Evolutionary conservation across 92 coral and sea anemone species (phyloP).

Genomic region (Zoanthus gigantus): DNA sequence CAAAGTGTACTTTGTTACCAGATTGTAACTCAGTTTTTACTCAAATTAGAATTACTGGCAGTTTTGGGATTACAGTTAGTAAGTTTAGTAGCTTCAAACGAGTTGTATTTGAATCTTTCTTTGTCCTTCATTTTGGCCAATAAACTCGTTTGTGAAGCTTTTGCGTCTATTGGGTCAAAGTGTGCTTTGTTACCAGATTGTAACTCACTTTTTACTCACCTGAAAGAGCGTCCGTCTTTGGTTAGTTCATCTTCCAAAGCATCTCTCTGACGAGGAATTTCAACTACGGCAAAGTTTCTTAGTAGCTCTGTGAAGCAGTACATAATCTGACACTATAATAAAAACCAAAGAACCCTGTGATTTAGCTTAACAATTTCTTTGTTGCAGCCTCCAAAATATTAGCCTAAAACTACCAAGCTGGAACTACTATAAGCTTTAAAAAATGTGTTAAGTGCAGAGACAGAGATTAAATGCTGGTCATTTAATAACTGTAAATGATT

Average conservation of each 20-base stretch:
- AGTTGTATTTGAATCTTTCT: too few relatives aligned
- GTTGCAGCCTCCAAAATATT: not conserved
- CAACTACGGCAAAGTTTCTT: constrained; percentile 77
- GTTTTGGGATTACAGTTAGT: too few relatives aligned
- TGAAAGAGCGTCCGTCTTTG: constrained; percentile 39
- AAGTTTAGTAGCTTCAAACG: too few relatives aligned
- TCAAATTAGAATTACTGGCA: not conserved
- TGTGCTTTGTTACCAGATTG: too few relatives aligned
- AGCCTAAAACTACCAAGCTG: not conserved
- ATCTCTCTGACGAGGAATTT: constrained; percentile 77
- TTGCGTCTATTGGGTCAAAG: too few relatives aligned
- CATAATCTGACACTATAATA: constrained; percentile 86
- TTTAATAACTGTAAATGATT: too few relatives aligned
- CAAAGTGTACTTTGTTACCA: too few relatives aligned
- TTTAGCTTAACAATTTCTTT: not conserved
- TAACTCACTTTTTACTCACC: constrained; percentile 1
- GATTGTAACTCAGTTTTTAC: not conserved
- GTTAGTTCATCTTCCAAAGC: constrained; percentile 49
- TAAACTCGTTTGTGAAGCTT: too few relatives aligned
- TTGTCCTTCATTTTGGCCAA: too few relatives aligned
- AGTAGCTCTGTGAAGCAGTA: constrained; percentile 89
- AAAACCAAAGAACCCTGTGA: not conserved
- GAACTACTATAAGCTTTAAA: too few relatives aligned
- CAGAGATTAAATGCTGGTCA: too few relatives aligned
- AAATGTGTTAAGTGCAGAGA: too few relatives aligned